Evolutionary conservation across 2,888 invertebrate genomes (phyloP), one percentile per base, ranked within the genome.

Genomic region (Candidula unifasciata): DNA sequence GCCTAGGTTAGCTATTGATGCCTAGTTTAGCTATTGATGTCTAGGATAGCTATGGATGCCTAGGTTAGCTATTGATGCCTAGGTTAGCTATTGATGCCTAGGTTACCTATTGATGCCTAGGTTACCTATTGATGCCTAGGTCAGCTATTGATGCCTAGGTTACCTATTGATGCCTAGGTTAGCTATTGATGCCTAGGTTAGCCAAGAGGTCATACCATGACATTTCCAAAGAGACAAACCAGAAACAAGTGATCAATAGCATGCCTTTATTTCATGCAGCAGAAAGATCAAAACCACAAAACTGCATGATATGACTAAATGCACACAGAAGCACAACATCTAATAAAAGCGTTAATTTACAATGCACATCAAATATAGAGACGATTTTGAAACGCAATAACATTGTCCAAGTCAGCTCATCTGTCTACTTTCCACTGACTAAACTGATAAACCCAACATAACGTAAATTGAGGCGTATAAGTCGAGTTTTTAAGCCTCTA

Each of bases 241-340:
- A 74, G 16, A 21, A 27, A 30, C 8, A 0, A 16, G 27, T 30
- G 54, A 74, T 74, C 24, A 60, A 66, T 79, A 44, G 18, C 66
- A 68, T 79, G 68, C 71, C 68, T 71, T 82, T 82, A 82, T 82
- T 74, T 60, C 82, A 82, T 82, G 82, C 82, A 82, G 82, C 82
- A 82, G 74, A 73, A 82, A 44, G 76, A 37, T 37, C 33, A 78
- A 78, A 54, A 52, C 21, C 66, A 80, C 16, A 82, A 73, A 33
- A 71, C 60, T 10, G n/a, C 74, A 60, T 54, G 64, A 60, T 71
- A 82, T 74, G 64, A 74, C 8, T 54, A 5, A 74, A 73, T 57
- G n/a, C 71, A 71, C 69, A 69, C 3, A 54, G 30, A 71, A 30
- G 33, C 52, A 73, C 74, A 74, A 82, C 82, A 74, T 71, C 57